Base-by-base conservation (phyloP, 2,113 vertebrate genomes). In the Datnioides undecimradiatus region DNA sequence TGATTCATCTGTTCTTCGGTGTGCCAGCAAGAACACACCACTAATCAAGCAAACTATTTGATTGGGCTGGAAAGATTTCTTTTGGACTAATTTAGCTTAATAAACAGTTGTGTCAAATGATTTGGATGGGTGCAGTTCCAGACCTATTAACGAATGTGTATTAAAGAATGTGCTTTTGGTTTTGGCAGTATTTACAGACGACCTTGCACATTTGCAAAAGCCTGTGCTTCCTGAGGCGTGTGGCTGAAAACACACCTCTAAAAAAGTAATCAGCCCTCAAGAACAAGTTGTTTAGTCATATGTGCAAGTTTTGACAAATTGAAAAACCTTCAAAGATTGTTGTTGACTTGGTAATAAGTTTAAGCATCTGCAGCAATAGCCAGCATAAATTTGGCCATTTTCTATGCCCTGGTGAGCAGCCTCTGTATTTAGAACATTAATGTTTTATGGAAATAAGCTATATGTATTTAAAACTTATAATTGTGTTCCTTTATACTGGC, bases 391-490 rank as follows among this genome's bases (percentile, higher is more conserved):
- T 93, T 92, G 84, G 59, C 49, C 43, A 40, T 82, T 71, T 85
- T 92, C 90, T 83, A 94, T 93, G 92, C 94, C 85, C 94, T 94
- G 88, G 75, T 94, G 93, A 95, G 89, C 94, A 95, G 88, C 89
- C 79, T 72, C 84, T 86, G 90, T 91, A 91, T 95, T 95, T 93
- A 91, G 86, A 93, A 91, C 86, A 82, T 90, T 93, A 93, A 94
- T 94, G 94, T 91, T 92, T 95, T 93, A 94, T 94, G 93, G 94
- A 95, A 95, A 95, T 95, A 94, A 93, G 92, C 93, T 94, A 95
- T 93, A 94, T 94, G 93, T 92, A 93, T 92, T 96, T 93, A 93
- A 94, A 95, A 94, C 92, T 95, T 94, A 94, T 95, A 96, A 96
- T 96, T 95, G 92, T 91, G 87, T 90, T 94, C 95, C 91, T 95